Base-by-base conservation (phyloP, 2,888 invertebrate genomes). In the Rotaria macrura region DNA sequence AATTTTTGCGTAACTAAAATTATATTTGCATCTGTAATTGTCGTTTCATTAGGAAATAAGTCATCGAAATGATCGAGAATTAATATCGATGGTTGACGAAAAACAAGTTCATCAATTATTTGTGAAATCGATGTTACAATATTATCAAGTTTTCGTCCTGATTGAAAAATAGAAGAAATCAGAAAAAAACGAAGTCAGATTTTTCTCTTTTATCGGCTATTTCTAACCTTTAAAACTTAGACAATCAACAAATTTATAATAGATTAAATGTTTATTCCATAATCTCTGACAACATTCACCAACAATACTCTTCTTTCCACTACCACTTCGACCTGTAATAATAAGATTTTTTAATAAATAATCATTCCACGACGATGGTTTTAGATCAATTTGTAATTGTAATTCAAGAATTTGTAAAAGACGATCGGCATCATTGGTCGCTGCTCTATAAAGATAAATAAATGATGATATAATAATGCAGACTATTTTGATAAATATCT, bases 191-290 rank as follows among this genome's bases (percentile, higher is more conserved):
- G 5, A 17, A 40, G 29, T 10, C 9, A 2, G 12, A 1, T 57
- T 57, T 23, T n/a, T 29, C 17, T n/a, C n/a, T n/a, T n/a, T n/a
- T n/a, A n/a, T n/a, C n/a, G n/a, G n/a, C n/a, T 23, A 14, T 29
- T 29, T 29, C 38, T 40, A 29, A 79, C 79, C 79, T 79, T 79
- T 79, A n/a, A 79, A 79, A 43, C 10, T 79, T 2, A 79, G 43
- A 79, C 79, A 79, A 79, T 79, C 79, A n/a, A 79, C 43, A n/a
- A 79, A 34, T 79, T 79, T 79, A 40, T 79, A 79, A 79, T 79
- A 79, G 25, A 79, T n/a, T 43, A 79, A 43, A 79, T 79, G 43
- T 43, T 43, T 79, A 23, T 12, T 43, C 79, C 79, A 79, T 79
- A 79, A 43, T n/a, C 17, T 17, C 43, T 79, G 43, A n/a, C 79